Evolutionary conservation across 2,113 vertebrate genomes (phyloP).

Genomic region (Serilophus lunatus): DNA sequence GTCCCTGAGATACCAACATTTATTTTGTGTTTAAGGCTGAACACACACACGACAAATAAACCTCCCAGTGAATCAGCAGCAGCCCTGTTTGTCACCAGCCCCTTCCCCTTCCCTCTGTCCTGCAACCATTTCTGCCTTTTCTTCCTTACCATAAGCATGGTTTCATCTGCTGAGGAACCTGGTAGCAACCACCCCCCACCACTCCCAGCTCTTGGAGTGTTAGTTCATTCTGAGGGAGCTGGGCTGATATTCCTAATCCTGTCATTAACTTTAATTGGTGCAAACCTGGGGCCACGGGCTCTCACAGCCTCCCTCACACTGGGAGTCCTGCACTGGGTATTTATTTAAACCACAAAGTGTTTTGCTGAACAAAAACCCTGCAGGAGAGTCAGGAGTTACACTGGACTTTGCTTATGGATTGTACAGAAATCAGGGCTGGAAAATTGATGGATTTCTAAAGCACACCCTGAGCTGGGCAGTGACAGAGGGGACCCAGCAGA

Average conservation of each 20-base stretch:
- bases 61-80: neutral
- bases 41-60: fast-evolving
- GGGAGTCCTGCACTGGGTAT: neutral
- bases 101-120: neutral
- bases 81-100: neutral
- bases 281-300: neutral
- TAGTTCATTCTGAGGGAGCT: fast-evolving
- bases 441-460: neutral
- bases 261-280: fast-evolving
- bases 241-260: neutral
- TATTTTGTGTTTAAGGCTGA: neutral
- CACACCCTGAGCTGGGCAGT: neutral
- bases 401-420: fast-evolving
- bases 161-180: neutral
- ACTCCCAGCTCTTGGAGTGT: fast-evolving
- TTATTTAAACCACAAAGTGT: neutral
- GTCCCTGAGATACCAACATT: neutral
- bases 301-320: neutral
- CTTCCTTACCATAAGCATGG: fast-evolving
- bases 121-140: fast-evolving
- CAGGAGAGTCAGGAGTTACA: fast-evolving
- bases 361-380: neutral
- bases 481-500: neutral
- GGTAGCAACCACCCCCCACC: neutral
- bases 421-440: fast-evolving